Evolutionary conservation across 2,797 vertebrate species (phyloP).

Genomic region (Crypturellus tataupa): DNA sequence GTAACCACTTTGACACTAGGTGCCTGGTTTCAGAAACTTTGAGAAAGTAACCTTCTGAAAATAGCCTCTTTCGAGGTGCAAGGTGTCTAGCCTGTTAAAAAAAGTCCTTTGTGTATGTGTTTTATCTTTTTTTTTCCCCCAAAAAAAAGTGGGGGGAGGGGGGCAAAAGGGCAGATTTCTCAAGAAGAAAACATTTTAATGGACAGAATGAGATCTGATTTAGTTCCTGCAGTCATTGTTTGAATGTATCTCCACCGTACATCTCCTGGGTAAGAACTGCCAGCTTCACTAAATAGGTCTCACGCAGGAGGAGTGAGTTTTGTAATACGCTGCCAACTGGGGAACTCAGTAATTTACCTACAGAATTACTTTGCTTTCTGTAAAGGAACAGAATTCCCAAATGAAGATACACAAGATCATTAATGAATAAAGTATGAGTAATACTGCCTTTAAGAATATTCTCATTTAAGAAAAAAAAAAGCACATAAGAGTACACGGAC

Average conservation of each 20-base stretch:
- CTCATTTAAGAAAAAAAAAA: neutral
- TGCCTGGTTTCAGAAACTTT: neutral
- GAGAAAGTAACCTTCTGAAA: neutral
- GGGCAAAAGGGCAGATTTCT: neutral
- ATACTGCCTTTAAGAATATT: neutral
- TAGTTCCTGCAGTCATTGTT: neutral
- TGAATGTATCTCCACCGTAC: neutral
- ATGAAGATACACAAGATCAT: neutral
- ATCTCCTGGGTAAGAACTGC: neutral
- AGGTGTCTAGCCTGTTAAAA: neutral
- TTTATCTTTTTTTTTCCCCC: neutral
- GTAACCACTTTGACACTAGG: neutral
- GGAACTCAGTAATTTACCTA: neutral
- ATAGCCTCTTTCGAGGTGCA: neutral
- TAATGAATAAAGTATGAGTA: neutral
- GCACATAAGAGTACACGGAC: neutral
- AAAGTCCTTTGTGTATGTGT: neutral
- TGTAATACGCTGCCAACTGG: neutral
- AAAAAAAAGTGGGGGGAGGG: neutral
- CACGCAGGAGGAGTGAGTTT: neutral
- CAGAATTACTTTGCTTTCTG: neutral
- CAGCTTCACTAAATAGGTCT: neutral
- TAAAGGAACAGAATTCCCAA: neutral
- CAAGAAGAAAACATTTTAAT: neutral
- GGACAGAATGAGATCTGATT: neutral